These are phyloP conservation scores for Sus cebifrons DNA, from an alignment of 2,797 vertebrate species.

Conservation along the genomic window DNA sequence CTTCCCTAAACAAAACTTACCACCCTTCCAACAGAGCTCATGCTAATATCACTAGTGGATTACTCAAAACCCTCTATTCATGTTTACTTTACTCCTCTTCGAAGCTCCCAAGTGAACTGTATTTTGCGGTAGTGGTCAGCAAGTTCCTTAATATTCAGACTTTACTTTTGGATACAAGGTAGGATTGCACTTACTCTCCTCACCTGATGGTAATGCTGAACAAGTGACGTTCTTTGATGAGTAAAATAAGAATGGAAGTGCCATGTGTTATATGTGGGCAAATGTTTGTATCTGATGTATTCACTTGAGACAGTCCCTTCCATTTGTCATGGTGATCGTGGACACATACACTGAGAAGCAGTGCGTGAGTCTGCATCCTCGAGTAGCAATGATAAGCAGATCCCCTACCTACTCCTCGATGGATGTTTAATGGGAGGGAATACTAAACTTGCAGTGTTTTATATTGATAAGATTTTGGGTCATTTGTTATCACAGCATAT, in stretches of 20 bases:
- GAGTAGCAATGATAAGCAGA: neutral
- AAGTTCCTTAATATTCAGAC: neutral
- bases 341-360: neutral
- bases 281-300: neutral
- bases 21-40: neutral
- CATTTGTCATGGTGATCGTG: neutral
- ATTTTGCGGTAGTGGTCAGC: neutral
- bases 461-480: neutral
- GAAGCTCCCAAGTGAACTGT: neutral
- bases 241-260: neutral
- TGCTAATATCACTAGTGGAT: neutral
- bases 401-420: neutral
- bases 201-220: neutral
- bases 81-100: neutral
- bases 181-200: neutral
- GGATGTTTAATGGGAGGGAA: neutral
- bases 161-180: neutral
- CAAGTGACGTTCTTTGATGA: neutral
- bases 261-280: neutral
- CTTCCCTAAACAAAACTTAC: constrained; percentile 12
- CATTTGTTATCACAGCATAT: neutral
- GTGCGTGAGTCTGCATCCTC: neutral
- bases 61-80: neutral
- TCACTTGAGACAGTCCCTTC: neutral
- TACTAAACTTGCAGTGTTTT: neutral